Conservation (phyloP, 2,888 invertebrate genomes). For the Frankliniella fusca region DNA sequence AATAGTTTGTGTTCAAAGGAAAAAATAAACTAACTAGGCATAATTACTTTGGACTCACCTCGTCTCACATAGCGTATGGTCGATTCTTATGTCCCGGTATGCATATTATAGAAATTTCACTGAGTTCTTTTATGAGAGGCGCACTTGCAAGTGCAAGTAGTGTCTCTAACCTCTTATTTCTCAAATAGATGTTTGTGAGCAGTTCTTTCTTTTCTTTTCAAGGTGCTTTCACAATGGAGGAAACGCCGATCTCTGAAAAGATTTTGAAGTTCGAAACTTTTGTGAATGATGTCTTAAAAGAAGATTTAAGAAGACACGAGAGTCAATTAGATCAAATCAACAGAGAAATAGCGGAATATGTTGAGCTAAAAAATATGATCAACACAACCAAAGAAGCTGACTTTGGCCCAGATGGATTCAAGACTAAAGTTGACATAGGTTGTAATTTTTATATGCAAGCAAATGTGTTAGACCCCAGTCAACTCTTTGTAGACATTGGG, state of each 20-base stretch:
- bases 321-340: constrained; percentile 59
- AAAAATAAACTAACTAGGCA: no score
- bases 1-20: no score
- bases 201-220: background rate
- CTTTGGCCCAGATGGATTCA: constrained; percentile 55
- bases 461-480: constrained; percentile 60
- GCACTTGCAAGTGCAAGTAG: no score
- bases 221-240: background rate
- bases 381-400: constrained; percentile 55
- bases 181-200: no score
- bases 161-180: no score
- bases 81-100: no score
- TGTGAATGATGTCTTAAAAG: constrained; percentile 71
- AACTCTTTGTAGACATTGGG: constrained; percentile 68
- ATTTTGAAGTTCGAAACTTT: constrained; percentile 62
- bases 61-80: no score
- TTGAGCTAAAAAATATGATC: constrained; percentile 67
- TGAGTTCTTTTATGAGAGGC: no score
- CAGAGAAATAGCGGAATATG: constrained; percentile 64
- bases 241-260: constrained; percentile 43
- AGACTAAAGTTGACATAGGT: constrained; percentile 75
- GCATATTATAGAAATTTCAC: no score
- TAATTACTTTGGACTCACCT: no score
- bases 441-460: constrained; percentile 80
- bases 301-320: constrained; percentile 62